phyloP scores from a whole-genome alignment of 2,888 invertebrate genomes.

The Dusona sp. region DNA sequence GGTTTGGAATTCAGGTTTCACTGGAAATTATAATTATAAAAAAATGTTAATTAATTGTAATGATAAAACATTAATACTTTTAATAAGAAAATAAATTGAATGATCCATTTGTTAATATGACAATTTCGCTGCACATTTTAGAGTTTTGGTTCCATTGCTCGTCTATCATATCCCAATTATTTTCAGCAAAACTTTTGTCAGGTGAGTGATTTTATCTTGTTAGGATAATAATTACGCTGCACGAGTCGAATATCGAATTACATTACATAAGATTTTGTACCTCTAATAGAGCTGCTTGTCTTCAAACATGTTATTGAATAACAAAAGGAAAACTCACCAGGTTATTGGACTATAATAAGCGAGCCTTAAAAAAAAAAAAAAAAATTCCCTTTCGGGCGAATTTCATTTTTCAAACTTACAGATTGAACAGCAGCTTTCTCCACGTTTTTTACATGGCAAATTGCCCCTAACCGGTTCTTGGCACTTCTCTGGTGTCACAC shows the following conservation, averaged over 20 bases:
- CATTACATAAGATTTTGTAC: slow-evolving; percentile 2
- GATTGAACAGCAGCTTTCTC: slow-evolving; percentile 62
- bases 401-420: slow-evolving; percentile 51
- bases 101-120: background rate
- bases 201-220: slow-evolving; percentile 4
- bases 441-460: slow-evolving; percentile 33
- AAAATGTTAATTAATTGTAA: background rate
- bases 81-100: background rate
- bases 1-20: slow-evolving; percentile 70
- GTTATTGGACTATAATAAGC: background rate
- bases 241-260: slow-evolving; percentile 24
- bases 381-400: background rate
- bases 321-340: background rate
- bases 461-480: background rate
- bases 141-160: background rate
- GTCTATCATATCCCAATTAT: background rate
- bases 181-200: background rate
- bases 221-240: slow-evolving; percentile 14
- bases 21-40: slow-evolving; percentile 62
- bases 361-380: background rate
- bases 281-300: background rate
- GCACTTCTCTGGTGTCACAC: slow-evolving; percentile 69
- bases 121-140: background rate
- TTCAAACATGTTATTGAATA: background rate
- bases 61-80: background rate